phyloP scores from a whole-genome alignment of 2,888 invertebrate species.

The Drosophila maculinotata region DNA sequence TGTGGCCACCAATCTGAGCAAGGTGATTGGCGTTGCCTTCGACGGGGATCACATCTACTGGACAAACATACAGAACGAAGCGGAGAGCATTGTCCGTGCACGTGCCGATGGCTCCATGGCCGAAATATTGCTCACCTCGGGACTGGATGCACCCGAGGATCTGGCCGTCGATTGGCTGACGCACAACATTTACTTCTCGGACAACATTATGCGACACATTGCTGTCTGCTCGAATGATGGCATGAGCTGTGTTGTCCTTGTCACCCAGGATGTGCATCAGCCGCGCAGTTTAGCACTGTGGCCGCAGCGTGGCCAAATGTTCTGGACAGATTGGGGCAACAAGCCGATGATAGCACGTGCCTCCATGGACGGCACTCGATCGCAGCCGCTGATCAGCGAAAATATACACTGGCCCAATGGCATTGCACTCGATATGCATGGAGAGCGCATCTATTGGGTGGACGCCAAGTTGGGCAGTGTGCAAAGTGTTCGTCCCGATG shows the following conservation, averaged over 20 bases:
- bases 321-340: slow-evolving; percentile 95
- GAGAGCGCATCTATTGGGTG: slow-evolving; percentile 94
- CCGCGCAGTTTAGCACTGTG: slow-evolving; percentile 90
- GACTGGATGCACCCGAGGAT: slow-evolving; percentile 90
- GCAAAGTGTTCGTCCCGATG: slow-evolving; percentile 88
- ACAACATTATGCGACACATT: slow-evolving; percentile 89
- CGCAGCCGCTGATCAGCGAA: slow-evolving; percentile 87
- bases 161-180: slow-evolving; percentile 92
- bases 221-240: slow-evolving; percentile 91
- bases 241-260: slow-evolving; percentile 88
- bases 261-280: slow-evolving; percentile 87
- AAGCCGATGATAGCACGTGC: slow-evolving; percentile 91
- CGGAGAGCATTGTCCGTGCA: slow-evolving; percentile 90
- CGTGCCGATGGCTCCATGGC: slow-evolving; percentile 87
- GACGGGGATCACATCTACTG: slow-evolving; percentile 91
- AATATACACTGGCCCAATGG: slow-evolving; percentile 93
- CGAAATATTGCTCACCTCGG: slow-evolving; percentile 88
- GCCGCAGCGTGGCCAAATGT: slow-evolving; percentile 91
- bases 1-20: slow-evolving; percentile 86
- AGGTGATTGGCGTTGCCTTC: slow-evolving; percentile 88
- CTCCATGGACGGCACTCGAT: slow-evolving; percentile 93
- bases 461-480: slow-evolving; percentile 90
- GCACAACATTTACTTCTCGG: slow-evolving; percentile 92
- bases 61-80: slow-evolving; percentile 90
- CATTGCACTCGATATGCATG: slow-evolving; percentile 92